phyloP scores from a whole-genome alignment of 2,797 vertebrate species.

The Argentina silus region DNA sequence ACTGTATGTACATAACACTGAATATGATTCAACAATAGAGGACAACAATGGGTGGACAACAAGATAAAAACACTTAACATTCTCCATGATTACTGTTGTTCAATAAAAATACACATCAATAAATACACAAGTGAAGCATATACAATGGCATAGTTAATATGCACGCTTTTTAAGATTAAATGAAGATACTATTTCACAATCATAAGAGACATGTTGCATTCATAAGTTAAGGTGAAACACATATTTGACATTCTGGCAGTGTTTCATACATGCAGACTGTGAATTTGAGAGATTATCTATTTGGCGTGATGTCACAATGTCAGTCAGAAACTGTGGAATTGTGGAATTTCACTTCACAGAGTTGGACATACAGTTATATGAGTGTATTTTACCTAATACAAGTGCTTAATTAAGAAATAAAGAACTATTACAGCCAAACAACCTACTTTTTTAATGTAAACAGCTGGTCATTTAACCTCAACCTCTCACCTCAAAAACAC shows the following conservation, averaged over 20 bases:
- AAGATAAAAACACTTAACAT: background rate
- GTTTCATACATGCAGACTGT: background rate
- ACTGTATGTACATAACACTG: background rate
- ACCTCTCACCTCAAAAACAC: background rate
- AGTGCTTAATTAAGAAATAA: too few relatives aligned
- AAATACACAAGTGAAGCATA: too few relatives aligned
- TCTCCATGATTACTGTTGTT: too few relatives aligned
- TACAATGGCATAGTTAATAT: too few relatives aligned
- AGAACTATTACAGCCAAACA: background rate
- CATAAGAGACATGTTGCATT: too few relatives aligned
- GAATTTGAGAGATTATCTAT: background rate
- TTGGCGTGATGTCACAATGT: background rate
- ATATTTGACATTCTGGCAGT: conserved; percentile 3
- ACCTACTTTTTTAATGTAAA: background rate
- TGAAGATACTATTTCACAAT: too few relatives aligned
- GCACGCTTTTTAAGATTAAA: too few relatives aligned
- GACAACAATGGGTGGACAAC: background rate
- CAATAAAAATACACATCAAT: too few relatives aligned
- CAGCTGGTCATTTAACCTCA: background rate
- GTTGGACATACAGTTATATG: too few relatives aligned
- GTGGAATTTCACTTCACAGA: background rate
- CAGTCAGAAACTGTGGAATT: background rate
- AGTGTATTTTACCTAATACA: too few relatives aligned
- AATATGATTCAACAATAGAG: background rate
- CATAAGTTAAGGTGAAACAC: background rate